phyloP scores from a whole-genome alignment of 2,888 invertebrate genomes.

The Herminia tarsipennalis region DNA sequence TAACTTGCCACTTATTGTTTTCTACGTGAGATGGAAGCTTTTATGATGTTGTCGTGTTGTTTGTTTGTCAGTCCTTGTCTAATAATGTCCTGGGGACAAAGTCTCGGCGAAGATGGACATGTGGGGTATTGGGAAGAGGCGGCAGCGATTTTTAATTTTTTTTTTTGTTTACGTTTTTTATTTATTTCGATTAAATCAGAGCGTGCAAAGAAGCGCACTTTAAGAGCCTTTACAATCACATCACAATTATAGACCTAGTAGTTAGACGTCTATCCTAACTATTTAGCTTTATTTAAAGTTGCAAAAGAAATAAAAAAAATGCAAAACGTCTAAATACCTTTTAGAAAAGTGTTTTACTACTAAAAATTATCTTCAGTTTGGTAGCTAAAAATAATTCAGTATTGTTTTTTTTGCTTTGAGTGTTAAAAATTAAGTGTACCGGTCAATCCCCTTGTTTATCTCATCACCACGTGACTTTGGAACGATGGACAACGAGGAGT shows the following conservation, averaged over 20 bases:
- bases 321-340: too few relatives aligned
- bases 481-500: background rate
- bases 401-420: background rate
- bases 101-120: conserved; percentile 31
- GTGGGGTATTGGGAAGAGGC: conserved; percentile 8
- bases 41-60: conserved; percentile 24
- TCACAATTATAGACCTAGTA: too few relatives aligned
- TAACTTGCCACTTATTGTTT: conserved; percentile 21
- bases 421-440: conserved; percentile 8
- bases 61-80: conserved; percentile 26
- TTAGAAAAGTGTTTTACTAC: too few relatives aligned
- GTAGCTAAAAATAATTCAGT: background rate
- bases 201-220: background rate
- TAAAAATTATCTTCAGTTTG: too few relatives aligned
- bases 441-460: conserved; percentile 11
- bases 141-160: conserved; percentile 9
- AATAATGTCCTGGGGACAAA: conserved; percentile 46
- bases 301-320: too few relatives aligned
- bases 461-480: background rate
- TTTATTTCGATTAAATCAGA: background rate
- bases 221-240: too few relatives aligned
- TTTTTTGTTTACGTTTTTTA: background rate
- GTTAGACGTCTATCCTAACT: too few relatives aligned
- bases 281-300: too few relatives aligned
- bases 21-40: conserved; percentile 22